Evolutionary conservation across 2,888 invertebrate genomes (phyloP).

Genomic region (Drosophila anomalipes): DNA sequence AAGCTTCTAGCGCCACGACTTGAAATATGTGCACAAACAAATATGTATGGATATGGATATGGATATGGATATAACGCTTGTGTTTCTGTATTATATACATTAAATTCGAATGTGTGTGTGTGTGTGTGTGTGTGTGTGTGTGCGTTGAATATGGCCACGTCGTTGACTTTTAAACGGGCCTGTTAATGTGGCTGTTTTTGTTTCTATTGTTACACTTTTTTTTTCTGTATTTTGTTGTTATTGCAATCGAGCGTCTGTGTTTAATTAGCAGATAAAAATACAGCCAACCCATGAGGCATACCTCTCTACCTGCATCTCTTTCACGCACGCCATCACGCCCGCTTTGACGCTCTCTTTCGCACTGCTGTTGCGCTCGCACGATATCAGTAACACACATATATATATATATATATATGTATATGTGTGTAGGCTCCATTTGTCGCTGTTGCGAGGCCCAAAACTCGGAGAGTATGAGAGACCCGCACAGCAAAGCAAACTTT

Average conservation of each 20-base stretch:
- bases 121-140: neutral
- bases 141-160: conserved; percentile 67
- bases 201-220: conserved; percentile 29
- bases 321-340: conserved; percentile 11
- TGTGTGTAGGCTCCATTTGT: conserved; percentile 29
- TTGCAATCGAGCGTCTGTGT: conserved; percentile 77
- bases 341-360: conserved; percentile 29
- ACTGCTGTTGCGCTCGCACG: conserved; percentile 32
- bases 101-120: neutral
- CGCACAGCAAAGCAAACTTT: conserved; percentile 39
- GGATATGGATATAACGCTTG: neutral
- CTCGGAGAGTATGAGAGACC: conserved; percentile 42
- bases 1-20: conserved; percentile 39
- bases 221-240: conserved; percentile 30
- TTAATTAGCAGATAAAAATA: conserved; percentile 82
- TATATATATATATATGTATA: neutral
- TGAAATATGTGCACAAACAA: conserved; percentile 22
- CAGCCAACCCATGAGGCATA: conserved; percentile 64
- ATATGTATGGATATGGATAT: neutral
- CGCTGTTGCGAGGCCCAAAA: conserved; percentile 37
- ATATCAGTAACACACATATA: conserved; percentile 44
- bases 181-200: conserved; percentile 53
- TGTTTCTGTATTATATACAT: neutral
- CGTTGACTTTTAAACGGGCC: conserved; percentile 74
- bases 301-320: conserved; percentile 36